phyloP scores from a whole-genome alignment of 2,888 invertebrate species.

The Thereva unica region DNA sequence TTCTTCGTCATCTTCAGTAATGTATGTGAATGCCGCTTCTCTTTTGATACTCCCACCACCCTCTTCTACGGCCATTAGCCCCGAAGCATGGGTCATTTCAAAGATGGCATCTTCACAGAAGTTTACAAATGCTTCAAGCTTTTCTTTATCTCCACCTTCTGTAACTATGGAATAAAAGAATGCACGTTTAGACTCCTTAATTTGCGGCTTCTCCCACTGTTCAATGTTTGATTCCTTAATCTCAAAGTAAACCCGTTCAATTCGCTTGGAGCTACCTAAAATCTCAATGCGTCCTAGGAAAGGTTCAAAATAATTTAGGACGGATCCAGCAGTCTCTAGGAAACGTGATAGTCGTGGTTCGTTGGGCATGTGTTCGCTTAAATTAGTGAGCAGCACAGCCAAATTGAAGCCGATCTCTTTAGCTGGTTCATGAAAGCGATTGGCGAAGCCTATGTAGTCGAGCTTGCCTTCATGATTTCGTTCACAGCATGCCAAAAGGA shows the following conservation, averaged over 20 bases:
- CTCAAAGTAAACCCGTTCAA: constrained; percentile 99
- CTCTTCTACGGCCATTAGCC: constrained; percentile 91
- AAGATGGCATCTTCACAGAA: constrained; percentile 99
- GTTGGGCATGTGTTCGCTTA: constrained; percentile 99
- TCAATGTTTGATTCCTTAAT: constrained; percentile 99
- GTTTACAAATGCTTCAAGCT: constrained; percentile 97
- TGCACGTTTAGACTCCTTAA: constrained; percentile 98
- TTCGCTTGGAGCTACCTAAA: constrained; percentile 92
- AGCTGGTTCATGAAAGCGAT: constrained; percentile 98
- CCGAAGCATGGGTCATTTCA: constrained; percentile 99
- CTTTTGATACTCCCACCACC: constrained; percentile 76
- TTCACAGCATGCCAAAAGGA: constrained; percentile 95
- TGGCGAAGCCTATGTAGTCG: constrained; percentile 97
- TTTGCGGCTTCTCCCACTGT: constrained; percentile 99
- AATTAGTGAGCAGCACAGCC: constrained; percentile 94
- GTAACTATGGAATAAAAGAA: constrained; percentile 99
- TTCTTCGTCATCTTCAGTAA: constrained; percentile 86
- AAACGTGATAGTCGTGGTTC: constrained; percentile 95
- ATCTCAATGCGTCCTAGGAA: constrained; percentile 99
- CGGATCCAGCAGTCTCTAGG: constrained; percentile 93
- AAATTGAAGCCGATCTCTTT: constrained; percentile 99
- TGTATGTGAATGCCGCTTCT: constrained; percentile 80
- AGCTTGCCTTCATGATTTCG: constrained; percentile 99
- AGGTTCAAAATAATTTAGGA: constrained; percentile 96
- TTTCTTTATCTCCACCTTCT: constrained; percentile 98